phyloP scores from a whole-genome alignment of 2,113 vertebrate species.

The Sphyrna mokarran region DNA sequence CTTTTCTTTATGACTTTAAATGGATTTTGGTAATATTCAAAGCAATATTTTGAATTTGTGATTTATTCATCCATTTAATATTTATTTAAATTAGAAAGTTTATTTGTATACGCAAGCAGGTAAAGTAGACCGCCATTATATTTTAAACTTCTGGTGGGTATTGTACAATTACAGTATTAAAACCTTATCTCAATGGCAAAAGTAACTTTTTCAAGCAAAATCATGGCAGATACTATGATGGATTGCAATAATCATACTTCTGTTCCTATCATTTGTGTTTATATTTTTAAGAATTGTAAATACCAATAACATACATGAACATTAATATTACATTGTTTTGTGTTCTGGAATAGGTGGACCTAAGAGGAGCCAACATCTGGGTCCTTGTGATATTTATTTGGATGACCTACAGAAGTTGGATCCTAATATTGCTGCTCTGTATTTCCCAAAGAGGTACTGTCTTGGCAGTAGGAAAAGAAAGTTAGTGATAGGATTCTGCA shows the following conservation, averaged over 20 bases:
- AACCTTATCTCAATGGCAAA: not conserved
- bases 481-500: not conserved
- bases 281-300: not conserved
- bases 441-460: slow-evolving; percentile 72
- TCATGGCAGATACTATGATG: not conserved
- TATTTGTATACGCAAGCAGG: not conserved
- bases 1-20: not conserved
- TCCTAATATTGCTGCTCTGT: slow-evolving; percentile 65
- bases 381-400: slow-evolving; percentile 69
- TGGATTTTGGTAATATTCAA: not conserved
- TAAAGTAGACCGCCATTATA: not conserved
- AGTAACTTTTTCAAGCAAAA: not conserved
- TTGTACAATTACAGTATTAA: not conserved
- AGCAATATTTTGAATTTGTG: not conserved
- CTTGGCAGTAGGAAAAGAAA: not conserved
- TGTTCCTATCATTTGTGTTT: not conserved
- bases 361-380: slow-evolving; percentile 61
- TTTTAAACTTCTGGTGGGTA: not conserved
- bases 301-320: not conserved
- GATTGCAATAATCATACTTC: not conserved
- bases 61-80: not conserved
- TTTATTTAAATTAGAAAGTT: not conserved
- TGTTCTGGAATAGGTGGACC: slow-evolving; percentile 44
- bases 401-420: slow-evolving; percentile 67
- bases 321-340: slow-evolving; percentile 35